phyloP scores from a whole-genome alignment of 2,888 invertebrate genomes.

The Hyposoter didymator region DNA sequence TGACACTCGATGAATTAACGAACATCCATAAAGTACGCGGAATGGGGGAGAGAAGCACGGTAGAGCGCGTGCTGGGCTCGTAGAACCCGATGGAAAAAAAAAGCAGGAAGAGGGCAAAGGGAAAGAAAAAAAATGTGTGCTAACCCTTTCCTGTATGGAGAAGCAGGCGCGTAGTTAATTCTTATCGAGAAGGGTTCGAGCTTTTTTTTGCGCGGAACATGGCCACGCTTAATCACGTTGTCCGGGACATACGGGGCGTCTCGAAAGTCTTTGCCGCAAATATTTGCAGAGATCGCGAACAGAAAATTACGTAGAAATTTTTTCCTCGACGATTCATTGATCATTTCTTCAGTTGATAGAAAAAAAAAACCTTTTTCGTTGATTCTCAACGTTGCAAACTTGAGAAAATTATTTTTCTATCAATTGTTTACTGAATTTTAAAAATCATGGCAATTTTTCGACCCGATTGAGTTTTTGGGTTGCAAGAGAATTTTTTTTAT shows the following conservation, averaged over 20 bases:
- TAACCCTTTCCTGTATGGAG: slow-evolving; percentile 25
- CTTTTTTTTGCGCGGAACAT: background rate
- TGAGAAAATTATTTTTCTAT: too few relatives aligned
- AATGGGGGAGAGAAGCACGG: slow-evolving; percentile 32
- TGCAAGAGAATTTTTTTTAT: too few relatives aligned
- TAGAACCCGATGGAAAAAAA: slow-evolving; percentile 6
- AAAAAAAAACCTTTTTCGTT: background rate
- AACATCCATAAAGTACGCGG: slow-evolving; percentile 50
- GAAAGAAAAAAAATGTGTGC: slow-evolving; percentile 22
- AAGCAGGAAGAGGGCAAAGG: background rate
- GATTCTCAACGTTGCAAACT: too few relatives aligned
- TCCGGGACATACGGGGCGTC: background rate
- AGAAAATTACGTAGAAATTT: background rate
- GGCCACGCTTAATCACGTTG: background rate
- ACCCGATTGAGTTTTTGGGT: too few relatives aligned
- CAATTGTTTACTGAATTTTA: too few relatives aligned
- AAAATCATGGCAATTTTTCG: too few relatives aligned
- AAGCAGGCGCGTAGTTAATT: slow-evolving; percentile 25
- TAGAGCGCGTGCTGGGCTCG: slow-evolving; percentile 49
- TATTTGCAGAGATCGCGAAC: background rate
- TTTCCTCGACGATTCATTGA: background rate
- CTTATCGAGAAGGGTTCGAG: slow-evolving; percentile 39
- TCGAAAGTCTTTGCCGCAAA: background rate
- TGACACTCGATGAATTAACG: slow-evolving; percentile 56
- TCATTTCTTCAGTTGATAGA: background rate